Percentiles rank a stretch among this genome's conserved stretches.
Evolutionary conservation across 2,888 invertebrate genomes (phyloP).

Genomic region (Lepidocyrtinus sp.): DNA sequence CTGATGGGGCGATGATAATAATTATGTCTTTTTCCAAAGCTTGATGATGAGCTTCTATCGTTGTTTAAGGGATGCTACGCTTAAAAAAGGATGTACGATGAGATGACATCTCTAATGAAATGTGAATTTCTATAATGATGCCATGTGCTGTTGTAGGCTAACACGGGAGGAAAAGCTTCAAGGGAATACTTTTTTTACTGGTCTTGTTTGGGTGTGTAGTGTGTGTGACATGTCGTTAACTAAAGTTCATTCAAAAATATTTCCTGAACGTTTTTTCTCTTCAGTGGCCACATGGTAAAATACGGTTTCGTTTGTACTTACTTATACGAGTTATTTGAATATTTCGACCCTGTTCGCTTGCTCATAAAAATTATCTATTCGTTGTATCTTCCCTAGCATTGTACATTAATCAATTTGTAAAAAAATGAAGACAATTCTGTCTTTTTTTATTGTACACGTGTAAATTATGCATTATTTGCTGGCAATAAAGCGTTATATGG

Average conservation of each 20-base stretch:
- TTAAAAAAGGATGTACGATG: conserved; percentile 41
- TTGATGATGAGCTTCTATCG: neutral
- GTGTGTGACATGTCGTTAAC: conserved; percentile 63
- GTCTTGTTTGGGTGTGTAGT: conserved; percentile 26
- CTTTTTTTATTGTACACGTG: conserved; percentile 1
- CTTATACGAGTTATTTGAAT: neutral
- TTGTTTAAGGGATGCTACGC: conserved; percentile 5
- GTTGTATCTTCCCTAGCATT: conserved; percentile 44
- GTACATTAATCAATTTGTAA: conserved; percentile 49
- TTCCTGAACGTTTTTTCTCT: neutral
- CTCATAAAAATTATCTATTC: conserved; percentile 44
- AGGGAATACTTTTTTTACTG: conserved; percentile 11
- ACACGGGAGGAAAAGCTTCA: neutral
- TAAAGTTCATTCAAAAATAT: conserved; percentile 38
- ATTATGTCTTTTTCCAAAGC: conserved; percentile 26
- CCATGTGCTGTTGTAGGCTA: neutral
- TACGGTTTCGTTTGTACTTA: neutral
- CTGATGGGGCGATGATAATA: neutral
- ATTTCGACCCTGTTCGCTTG: conserved; percentile 18
- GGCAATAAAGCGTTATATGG: neutral
- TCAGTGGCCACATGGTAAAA: neutral
- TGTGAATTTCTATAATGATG: conserved; percentile 44
- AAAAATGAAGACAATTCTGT: conserved; percentile 40
- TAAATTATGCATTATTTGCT: conserved; percentile 8
- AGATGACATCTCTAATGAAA: conserved; percentile 61